Evolutionary conservation across 2,113 vertebrate species (phyloP).

Genomic region (Platichthys flesus): DNA sequence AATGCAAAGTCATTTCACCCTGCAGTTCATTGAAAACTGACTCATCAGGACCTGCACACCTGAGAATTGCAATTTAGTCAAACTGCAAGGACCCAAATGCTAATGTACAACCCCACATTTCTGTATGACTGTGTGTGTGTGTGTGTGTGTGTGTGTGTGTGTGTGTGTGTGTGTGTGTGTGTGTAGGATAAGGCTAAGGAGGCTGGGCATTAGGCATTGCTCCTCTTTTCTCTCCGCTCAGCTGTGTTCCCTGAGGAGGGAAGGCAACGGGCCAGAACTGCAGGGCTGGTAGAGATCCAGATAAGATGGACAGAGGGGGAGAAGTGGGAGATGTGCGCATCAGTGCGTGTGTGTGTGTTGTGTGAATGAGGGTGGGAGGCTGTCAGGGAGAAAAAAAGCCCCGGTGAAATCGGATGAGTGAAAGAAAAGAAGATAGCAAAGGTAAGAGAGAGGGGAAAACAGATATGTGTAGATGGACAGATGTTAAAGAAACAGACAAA

Average conservation of each 20-base stretch:
- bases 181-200: constrained; percentile 41
- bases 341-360: constrained; percentile 21
- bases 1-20: background rate
- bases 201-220: constrained; percentile 46
- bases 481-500: constrained; percentile 4
- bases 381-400: constrained; percentile 24
- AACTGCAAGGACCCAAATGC: background rate
- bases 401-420: constrained; percentile 25
- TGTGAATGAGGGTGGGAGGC: constrained; percentile 34
- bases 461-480: background rate
- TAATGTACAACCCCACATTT: constrained; percentile 6
- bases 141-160: constrained; percentile 9
- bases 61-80: constrained; percentile 19
- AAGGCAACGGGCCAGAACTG: constrained; percentile 63
- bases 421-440: constrained; percentile 1
- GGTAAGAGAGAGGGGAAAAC: background rate
- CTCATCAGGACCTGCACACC: constrained; percentile 16
- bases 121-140: constrained; percentile 14
- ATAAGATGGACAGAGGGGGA: constrained; percentile 63
- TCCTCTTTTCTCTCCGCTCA: constrained; percentile 54
- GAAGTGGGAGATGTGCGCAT: constrained; percentile 35
- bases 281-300: constrained; percentile 53
- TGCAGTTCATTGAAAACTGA: constrained; percentile 1
- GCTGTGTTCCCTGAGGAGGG: constrained; percentile 55
- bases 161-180: constrained; percentile 13